These are phyloP conservation scores for Melanophora roralis DNA, from an alignment of 2,888 invertebrate genomes.

Conservation along the genomic window DNA sequence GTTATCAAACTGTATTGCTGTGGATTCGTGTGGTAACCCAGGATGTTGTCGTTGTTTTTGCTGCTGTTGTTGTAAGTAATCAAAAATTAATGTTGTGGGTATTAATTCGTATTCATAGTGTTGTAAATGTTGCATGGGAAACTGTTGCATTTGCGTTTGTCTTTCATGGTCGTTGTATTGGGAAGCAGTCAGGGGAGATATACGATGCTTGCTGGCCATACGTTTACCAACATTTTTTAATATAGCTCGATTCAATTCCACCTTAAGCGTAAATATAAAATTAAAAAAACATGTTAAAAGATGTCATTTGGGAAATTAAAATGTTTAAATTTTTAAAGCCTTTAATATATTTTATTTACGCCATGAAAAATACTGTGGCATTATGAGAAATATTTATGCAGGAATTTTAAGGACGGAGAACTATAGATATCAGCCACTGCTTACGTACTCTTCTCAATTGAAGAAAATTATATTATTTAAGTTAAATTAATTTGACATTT, in stretches of 20 bases:
- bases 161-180: conserved; percentile 50
- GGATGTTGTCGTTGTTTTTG: conserved; percentile 56
- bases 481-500: too few relatives aligned
- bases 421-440: too few relatives aligned
- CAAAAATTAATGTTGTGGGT: conserved; percentile 64
- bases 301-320: conserved; percentile 5
- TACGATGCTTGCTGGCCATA: conserved; percentile 65
- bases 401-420: too few relatives aligned
- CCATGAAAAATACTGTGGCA: too few relatives aligned
- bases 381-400: too few relatives aligned
- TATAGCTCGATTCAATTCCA: conserved; percentile 85
- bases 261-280: conserved; percentile 72
- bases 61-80: conserved; percentile 63
- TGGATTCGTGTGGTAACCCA: conserved; percentile 47
- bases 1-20: conserved; percentile 58
- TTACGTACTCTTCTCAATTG: too few relatives aligned
- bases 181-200: conserved; percentile 61
- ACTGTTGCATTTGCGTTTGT: conserved; percentile 54
- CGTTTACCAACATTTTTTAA: conserved; percentile 88
- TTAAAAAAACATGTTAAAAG: conserved; percentile 20
- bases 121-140: conserved; percentile 58
- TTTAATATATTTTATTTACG: too few relatives aligned
- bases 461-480: too few relatives aligned
- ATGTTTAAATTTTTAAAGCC: too few relatives aligned
- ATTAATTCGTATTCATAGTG: conserved; percentile 62